phyloP scores from a whole-genome alignment of 1,140 invertebrate species.

The Marisa cornuarietis region DNA sequence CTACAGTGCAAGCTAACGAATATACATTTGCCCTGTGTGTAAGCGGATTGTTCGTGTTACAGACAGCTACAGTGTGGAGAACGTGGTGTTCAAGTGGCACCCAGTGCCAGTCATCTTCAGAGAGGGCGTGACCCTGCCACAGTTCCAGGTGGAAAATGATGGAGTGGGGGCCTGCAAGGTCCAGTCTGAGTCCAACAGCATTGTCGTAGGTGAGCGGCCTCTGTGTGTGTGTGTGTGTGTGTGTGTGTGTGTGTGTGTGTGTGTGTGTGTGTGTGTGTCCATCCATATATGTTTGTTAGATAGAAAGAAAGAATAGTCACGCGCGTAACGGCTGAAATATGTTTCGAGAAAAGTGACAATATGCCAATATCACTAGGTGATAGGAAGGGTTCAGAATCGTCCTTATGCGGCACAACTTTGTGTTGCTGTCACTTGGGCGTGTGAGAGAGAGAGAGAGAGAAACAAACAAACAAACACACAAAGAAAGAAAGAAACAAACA shows the following conservation, averaged over 20 bases:
- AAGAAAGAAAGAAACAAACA: too few species aligned
- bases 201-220: constrained; percentile 9
- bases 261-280: background rate
- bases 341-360: too few species aligned
- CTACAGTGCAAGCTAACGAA: background rate
- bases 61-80: constrained; percentile 64
- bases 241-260: background rate
- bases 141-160: constrained; percentile 13
- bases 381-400: background rate
- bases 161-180: constrained; percentile 6
- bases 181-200: constrained; percentile 10
- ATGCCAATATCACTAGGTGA: too few species aligned
- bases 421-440: too few species aligned
- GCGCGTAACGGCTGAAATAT: too few species aligned
- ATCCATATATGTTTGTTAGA: background rate
- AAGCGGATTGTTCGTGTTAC: constrained; percentile 8
- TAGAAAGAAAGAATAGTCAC: background rate
- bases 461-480: too few species aligned
- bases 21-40: background rate
- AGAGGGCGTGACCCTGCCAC: constrained; percentile 23
- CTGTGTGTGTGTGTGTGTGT: constrained; percentile 2
- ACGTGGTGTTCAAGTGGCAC: constrained; percentile 42
- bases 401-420: background rate
- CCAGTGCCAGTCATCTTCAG: constrained; percentile 15
- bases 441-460: too few species aligned